Base-by-base conservation (phyloP, 1,140 invertebrate species). In the Phymastichus coffea region DNA sequence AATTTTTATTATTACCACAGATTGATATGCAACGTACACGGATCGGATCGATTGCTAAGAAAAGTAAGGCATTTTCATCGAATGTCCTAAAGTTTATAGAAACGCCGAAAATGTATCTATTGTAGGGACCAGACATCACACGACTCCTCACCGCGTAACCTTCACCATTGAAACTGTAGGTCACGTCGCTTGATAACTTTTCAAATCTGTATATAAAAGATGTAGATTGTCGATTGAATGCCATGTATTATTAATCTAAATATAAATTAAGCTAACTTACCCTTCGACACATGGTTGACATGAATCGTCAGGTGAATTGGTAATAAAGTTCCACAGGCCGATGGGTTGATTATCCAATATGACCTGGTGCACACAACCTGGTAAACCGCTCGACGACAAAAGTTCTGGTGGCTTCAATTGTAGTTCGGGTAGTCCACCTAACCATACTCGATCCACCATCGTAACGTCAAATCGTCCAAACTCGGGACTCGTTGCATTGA, bases 301-400 rank as follows among this genome's bases (percentile, higher is more conserved):
- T 7, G 85, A 85, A 57, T 82, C 81, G 63, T 85, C 82, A n/a
- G 78, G 73, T 23, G 81, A 74, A 57, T 86, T 83, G 26, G 82
- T 79, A 1, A 78, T 59, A 71, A 95, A 97, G 76, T 96, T 93
- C 92, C 93, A 97, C 0, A 97, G 79, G 0, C 95, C 94, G 41
- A 97, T 78, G 0, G 83, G 86, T 26, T 86, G 83, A 4, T 87
- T 88, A 75, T 97, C 91, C 1, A 94, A 78, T 58, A 83, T 82
- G 0, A 95, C 77, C 61, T 91, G 85, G 73, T 94, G 85, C 6
- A 96, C 80, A 56, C 93, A 95, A 0, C 90, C 93, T 19, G 85
- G 81, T 4, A 89, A 73, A 1, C 85, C 87, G 40, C 72, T 77
- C 0, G 71, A 60, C 1, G 73, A 75, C 7, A 70, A 79, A 19